A percentile compares a stretch with the other conserved stretches of the same genome.
Conservation (phyloP, 2,888 invertebrate genomes). For the Eristalinus sepulchralis region DNA sequence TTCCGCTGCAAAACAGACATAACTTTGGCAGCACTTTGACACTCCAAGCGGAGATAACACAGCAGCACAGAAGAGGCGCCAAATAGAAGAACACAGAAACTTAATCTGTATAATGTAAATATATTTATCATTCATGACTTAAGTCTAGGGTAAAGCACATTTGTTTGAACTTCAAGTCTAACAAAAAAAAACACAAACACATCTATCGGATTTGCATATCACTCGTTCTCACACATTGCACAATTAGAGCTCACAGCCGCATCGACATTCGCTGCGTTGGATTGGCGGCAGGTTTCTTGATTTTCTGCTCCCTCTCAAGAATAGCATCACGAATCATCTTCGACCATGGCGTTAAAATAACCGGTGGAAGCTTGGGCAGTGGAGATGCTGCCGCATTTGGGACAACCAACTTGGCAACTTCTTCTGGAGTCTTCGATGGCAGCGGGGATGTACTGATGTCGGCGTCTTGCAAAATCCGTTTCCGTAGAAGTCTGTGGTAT, state of each 20-base stretch:
- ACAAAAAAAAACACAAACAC: neutral
- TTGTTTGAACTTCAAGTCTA: conserved; percentile 8
- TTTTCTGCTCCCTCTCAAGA: conserved; percentile 28
- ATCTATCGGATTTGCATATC: neutral
- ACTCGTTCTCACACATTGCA: conserved; percentile 20
- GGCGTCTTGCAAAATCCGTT: conserved; percentile 19
- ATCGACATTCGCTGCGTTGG: conserved; percentile 45
- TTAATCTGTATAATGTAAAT: conserved; percentile 24
- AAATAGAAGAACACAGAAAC: neutral
- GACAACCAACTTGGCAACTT: conserved; percentile 18
- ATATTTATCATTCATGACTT: conserved; percentile 19
- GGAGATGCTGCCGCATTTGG: conserved; percentile 11
- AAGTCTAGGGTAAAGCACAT: conserved; percentile 28
- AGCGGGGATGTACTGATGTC: neutral
- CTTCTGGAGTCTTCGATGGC: conserved; percentile 30
- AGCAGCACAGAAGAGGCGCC: conserved; percentile 13
- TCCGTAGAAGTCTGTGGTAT: conserved; percentile 4
- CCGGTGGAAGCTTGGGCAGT: conserved; percentile 45
- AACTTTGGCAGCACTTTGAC: neutral
- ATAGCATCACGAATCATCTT: conserved; percentile 59
- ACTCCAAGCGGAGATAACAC: neutral
- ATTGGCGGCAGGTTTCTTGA: conserved; percentile 23
- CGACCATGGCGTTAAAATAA: conserved; percentile 59
- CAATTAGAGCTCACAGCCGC: conserved; percentile 24
- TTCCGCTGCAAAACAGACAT: neutral